These are phyloP conservation scores for Erebia epiphron DNA, from an alignment of 2,888 invertebrate species.

Conservation along the genomic window DNA sequence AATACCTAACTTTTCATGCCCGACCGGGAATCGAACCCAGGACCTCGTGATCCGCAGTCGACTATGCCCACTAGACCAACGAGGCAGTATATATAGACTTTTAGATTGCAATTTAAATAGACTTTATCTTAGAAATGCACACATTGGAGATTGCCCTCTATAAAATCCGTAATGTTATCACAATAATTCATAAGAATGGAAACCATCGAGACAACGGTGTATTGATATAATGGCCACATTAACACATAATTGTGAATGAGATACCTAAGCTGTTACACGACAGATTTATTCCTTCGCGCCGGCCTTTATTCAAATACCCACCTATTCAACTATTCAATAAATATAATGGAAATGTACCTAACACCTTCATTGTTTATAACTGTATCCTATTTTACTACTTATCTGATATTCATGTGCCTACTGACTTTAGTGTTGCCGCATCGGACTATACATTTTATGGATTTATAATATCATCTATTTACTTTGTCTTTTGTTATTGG, in stretches of 20 bases:
- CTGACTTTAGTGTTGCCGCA: background rate
- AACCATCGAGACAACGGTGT: conserved; percentile 39
- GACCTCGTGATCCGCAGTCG: too few relatives aligned
- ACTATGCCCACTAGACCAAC: too few relatives aligned
- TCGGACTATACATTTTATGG: background rate
- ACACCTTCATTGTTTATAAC: conserved; percentile 33
- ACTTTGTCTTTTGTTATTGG: background rate
- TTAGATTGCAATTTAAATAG: too few relatives aligned
- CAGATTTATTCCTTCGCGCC: conserved; percentile 44
- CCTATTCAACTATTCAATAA: conserved; percentile 28
- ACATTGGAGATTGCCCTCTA: background rate
- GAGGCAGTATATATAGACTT: too few relatives aligned
- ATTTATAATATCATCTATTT: background rate
- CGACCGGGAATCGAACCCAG: too few relatives aligned
- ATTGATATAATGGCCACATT: conserved; percentile 45
- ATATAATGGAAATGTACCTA: conserved; percentile 27
- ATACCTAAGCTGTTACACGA: conserved; percentile 47
- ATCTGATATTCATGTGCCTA: conserved; percentile 13
- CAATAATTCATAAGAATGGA: conserved; percentile 31
- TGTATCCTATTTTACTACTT: conserved; percentile 26
- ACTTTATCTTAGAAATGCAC: background rate
- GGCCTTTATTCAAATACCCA: conserved; percentile 34
- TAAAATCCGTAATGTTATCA: conserved; percentile 5
- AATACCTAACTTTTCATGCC: too few relatives aligned
- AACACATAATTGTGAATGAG: conserved; percentile 54